Conservation (phyloP, 2,888 invertebrate genomes). For the Heliconius aoede region DNA sequence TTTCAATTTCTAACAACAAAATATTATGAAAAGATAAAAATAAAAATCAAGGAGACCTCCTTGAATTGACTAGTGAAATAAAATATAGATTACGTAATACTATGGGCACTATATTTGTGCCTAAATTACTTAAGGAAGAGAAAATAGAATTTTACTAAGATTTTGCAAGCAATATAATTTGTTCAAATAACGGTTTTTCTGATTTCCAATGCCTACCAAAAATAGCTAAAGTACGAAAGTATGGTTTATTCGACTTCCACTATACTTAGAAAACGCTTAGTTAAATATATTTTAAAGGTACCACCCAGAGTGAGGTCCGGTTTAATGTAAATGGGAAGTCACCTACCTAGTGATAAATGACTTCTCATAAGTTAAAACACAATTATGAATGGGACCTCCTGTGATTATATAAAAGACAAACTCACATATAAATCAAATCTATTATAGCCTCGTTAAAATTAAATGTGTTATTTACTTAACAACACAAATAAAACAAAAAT, state of each 20-base stretch:
- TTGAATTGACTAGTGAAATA: no score
- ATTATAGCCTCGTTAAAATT: constrained; percentile 51
- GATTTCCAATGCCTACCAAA: no score
- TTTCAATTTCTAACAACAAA: no score
- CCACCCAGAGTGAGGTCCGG: constrained; percentile 17
- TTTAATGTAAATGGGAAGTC: constrained; percentile 2
- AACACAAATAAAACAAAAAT: not conserved
- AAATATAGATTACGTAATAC: not conserved
- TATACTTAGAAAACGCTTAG: constrained; percentile 17
- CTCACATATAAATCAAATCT: constrained; percentile 47
- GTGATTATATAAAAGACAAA: constrained; percentile 48
- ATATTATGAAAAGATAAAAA: no score
- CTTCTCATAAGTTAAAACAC: constrained; percentile 30
- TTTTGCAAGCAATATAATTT: no score
- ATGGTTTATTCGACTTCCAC: not conserved
- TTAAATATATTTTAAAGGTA: constrained; percentile 26
- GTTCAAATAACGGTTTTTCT: no score
- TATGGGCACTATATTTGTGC: no score
- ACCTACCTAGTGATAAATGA: constrained; percentile 37
- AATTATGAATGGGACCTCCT: constrained; percentile 28
- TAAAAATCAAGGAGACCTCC: no score
- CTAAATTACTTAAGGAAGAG: no score
- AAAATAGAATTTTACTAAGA: no score
- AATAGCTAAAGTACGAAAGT: not conserved
- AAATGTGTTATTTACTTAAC: constrained; percentile 12